A percentile compares a stretch with the other conserved stretches of the same genome.
Conservation (phyloP, 2,888 invertebrate genomes). For the Sinotaia quadrata region DNA sequence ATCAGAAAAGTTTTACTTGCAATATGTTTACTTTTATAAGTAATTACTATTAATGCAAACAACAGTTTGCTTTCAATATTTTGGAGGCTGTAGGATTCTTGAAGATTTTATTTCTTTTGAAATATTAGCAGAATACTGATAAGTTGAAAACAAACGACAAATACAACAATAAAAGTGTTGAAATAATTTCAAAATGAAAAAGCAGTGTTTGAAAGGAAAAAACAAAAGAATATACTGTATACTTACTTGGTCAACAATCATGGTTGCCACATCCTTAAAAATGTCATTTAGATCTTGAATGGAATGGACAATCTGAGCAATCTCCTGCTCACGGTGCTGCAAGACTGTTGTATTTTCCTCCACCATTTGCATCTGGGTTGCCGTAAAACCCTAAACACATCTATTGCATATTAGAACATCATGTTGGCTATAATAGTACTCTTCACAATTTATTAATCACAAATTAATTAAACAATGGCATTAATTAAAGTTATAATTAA, state of each 20-base stretch:
- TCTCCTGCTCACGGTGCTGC: conserved; percentile 79
- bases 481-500: background rate
- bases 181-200: too few species aligned
- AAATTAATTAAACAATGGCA: background rate
- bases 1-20: too few species aligned
- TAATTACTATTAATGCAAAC: too few species aligned
- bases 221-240: too few species aligned
- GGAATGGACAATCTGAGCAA: conserved; percentile 91
- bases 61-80: too few species aligned
- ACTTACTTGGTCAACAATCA: conserved; percentile 78
- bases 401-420: background rate
- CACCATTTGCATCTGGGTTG: conserved; percentile 84
- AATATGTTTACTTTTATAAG: too few species aligned
- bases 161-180: too few species aligned
- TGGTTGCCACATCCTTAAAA: conserved; percentile 82
- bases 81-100: too few species aligned
- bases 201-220: too few species aligned
- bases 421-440: conserved; percentile 4
- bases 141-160: too few species aligned
- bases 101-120: too few species aligned
- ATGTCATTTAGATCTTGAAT: conserved; percentile 91
- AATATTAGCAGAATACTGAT: too few species aligned
- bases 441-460: background rate
- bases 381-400: conserved; percentile 72
- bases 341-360: conserved; percentile 75